Evolutionary conservation across 2,888 invertebrate genomes (phyloP), one percentile per base, ranked within the genome.

Genomic region (Aelia acuminata): DNA sequence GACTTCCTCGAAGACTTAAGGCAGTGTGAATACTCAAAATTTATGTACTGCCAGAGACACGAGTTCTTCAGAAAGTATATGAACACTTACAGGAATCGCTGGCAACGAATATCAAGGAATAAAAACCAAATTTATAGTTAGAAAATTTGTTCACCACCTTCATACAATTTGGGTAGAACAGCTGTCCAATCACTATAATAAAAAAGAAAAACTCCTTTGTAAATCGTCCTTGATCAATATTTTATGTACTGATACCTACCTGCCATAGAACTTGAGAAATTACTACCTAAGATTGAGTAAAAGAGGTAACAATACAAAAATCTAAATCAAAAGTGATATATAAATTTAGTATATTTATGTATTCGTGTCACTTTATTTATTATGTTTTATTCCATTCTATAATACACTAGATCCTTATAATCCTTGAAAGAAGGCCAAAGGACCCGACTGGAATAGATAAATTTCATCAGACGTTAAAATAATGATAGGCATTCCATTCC

Each of bases 401-500:
- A 35, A 15, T 35, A 70, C 13, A 70, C 31, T 70, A 70, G 31
- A 70, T 70, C 31, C 63, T 35, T 20, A 70, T 70, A 70, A 70
- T 70, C 63, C 63, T 70, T 70, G 63, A 70, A 70, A 70, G 7
- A 70, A 70, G 63, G 63, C 63, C 63, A 70, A 70, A 1, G 63
- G 35, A 70, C 31, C 63, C 20, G 35, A 35, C 63, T 70, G 31
- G 63, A 70, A 70, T 70, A 70, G 63, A 70, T 70, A 70, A 70
- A 70, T 70, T 70, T 70, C 63, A 70, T 70, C 63, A 70, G 63
- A 35, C 63, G 63, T 70, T 31, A 70, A 70, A 70, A 70, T 70
- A 35, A 70, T 70, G 63, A 70, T 18, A 70, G 63, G 63, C 63
- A 70, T 70, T 70, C 63, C 63, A 35, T 31, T 70, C 31, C 63